Base-by-base conservation (phyloP, 2,888 invertebrate species). In the Dastarcus helophoroides region DNA sequence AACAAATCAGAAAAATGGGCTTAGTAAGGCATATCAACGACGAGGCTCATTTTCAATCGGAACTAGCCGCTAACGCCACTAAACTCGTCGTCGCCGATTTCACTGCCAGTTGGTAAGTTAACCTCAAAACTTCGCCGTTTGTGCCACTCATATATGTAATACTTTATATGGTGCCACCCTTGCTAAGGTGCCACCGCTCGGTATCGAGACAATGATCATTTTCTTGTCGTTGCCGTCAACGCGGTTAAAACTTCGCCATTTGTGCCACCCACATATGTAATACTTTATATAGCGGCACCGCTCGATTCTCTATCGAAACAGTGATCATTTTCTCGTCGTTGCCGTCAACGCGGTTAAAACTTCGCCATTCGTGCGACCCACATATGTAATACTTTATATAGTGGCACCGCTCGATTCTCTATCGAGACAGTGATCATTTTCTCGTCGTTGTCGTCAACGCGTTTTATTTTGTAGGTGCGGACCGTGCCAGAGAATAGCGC, bases 61-160 rank as follows among this genome's bases (percentile, higher is more conserved):
- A 91, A 68, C 67, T 94, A 60, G 64, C 75, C n/a, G 76, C 71
- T 44, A 90, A 91, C 8, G 84, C 88, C 7, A 73, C 79, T 3
- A 88, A 86, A 58, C 67, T 95, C 23, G 90, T 94, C 24, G 85
- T 95, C 24, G 93, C 85, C 4, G 94, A 95, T 64, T 95, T 89
- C 58, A 91, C 88, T 40, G 94, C 94, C 31, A 80, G 79, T 50
- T 94, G 94, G 94, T 90, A 61, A 69, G 67, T 53, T 37, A 39
- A 41, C 40, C 38, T 35, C 22, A 33, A 37, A 42, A 33, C 5
- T 24, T 7, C 9, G n/a, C 10, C 11, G 9, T 9, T 24, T 30
- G 10, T 10, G n/a, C n/a, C 26, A 26, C 19, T 19, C 19, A 19
- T 19, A n/a, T 19, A 19, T 7, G n/a, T 19, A 19, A n/a, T 19